These are phyloP conservation scores for Apogon talboti DNA, from an alignment of 2,797 vertebrate genomes.

Conservation along the genomic window DNA sequence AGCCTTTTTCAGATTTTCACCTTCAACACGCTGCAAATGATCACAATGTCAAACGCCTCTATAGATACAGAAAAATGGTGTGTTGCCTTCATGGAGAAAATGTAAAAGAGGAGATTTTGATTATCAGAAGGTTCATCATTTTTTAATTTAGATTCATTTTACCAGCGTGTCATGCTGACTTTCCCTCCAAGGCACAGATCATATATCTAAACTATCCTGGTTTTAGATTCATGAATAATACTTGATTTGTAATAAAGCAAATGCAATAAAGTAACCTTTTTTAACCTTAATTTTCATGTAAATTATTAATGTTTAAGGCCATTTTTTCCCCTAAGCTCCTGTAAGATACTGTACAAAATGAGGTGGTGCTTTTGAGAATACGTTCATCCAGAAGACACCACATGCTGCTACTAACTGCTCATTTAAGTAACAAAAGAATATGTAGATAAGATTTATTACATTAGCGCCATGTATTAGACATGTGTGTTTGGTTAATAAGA, in stretches of 20 bases:
- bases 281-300: neutral
- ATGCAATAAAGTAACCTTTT: conserved; percentile 11
- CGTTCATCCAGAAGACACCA: no score
- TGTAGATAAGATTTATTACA: no score
- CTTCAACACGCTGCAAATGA: conserved; percentile 19
- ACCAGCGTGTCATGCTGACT: conserved; percentile 1
- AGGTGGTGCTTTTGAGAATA: neutral
- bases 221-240: conserved; percentile 28
- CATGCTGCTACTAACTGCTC: no score
- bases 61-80: neutral
- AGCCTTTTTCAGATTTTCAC: conserved; percentile 31
- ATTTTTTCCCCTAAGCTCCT: conserved; percentile 11
- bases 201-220: neutral
- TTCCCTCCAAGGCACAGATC: conserved; percentile 4
- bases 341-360: conserved; percentile 14
- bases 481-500: no score
- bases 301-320: conserved; percentile 18
- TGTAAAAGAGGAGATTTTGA: neutral
- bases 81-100: neutral
- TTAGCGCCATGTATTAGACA: no score
- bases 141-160: conserved; percentile 3
- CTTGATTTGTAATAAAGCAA: conserved; percentile 19
- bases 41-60: neutral
- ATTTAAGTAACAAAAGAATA: no score
- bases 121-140: conserved; percentile 1